Evolutionary conservation across 2,888 invertebrate genomes (phyloP).

Genomic region (Eilema griseolum): DNA sequence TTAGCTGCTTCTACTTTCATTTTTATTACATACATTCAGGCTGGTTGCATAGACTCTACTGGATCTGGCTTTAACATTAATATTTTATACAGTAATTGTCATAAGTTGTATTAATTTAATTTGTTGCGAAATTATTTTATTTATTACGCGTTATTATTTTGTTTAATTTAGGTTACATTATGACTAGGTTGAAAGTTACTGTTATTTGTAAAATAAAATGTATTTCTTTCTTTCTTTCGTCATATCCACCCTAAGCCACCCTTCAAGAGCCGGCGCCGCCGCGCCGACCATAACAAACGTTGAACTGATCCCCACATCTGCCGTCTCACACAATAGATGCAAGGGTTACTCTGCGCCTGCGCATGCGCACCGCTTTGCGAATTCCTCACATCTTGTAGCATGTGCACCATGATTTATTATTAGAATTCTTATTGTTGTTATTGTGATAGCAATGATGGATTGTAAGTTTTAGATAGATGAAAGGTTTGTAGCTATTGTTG

Average conservation of each 20-base stretch:
- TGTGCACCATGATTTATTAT: constrained; percentile 19
- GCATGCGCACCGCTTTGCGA: constrained; percentile 34
- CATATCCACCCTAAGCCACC: constrained; percentile 25
- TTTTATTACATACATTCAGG: too few relatives aligned
- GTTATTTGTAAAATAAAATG: too few relatives aligned
- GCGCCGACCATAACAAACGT: constrained; percentile 26
- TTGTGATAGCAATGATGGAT: constrained; percentile 16
- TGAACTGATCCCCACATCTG: constrained; percentile 42
- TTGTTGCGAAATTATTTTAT: too few relatives aligned
- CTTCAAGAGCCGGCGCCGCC: constrained; percentile 18
- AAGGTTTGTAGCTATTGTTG: not conserved
- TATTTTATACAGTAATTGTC: too few relatives aligned
- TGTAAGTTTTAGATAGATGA: not conserved
- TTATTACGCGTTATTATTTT: too few relatives aligned
- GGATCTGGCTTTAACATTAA: too few relatives aligned
- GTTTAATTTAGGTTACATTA: too few relatives aligned
- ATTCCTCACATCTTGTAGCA: constrained; percentile 28
- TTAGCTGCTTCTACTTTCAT: too few relatives aligned
- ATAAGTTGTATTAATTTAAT: too few relatives aligned
- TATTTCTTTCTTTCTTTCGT: not conserved
- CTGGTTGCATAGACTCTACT: too few relatives aligned
- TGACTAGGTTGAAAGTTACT: too few relatives aligned
- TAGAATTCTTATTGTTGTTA: constrained; percentile 6
- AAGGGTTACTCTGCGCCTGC: constrained; percentile 45
- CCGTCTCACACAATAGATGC: constrained; percentile 38